Evolutionary conservation across 2,797 vertebrate genomes (phyloP).

Genomic region (Mallotus villosus): DNA sequence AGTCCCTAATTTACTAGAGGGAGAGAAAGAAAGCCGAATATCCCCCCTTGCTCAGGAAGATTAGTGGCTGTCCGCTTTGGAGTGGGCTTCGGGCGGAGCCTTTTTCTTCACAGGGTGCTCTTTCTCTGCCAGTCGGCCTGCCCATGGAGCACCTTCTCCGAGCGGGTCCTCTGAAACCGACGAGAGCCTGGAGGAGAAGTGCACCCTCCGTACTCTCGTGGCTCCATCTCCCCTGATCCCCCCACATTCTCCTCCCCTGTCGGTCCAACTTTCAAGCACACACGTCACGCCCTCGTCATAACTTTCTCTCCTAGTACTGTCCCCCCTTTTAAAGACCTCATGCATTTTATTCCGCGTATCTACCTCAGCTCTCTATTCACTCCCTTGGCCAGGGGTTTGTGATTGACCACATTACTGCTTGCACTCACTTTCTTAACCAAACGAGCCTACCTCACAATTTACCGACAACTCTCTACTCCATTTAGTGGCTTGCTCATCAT

Average conservation of each 20-base stretch:
- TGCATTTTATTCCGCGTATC: no score
- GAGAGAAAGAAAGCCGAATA: conserved; percentile 70
- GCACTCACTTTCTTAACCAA: conserved; percentile 56
- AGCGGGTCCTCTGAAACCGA: conserved; percentile 28
- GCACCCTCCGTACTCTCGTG: conserved; percentile 25
- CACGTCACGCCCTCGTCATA: conserved; percentile 26
- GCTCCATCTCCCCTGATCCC: not conserved
- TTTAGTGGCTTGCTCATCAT: conserved; percentile 12
- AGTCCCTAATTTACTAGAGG: conserved; percentile 76
- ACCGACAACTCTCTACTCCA: conserved; percentile 22
- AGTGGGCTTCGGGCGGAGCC: conserved; percentile 59
- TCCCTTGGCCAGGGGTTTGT: conserved; percentile 59
- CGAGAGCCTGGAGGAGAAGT: conserved; percentile 22
- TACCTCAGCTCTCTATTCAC: conserved; percentile 4
- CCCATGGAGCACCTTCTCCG: conserved; percentile 62
- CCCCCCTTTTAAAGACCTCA: no score
- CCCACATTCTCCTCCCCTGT: conserved; percentile 16
- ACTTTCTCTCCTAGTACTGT: conserved; percentile 64
- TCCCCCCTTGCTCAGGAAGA: conserved; percentile 81
- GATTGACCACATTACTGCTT: conserved; percentile 77
- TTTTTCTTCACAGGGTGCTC: conserved; percentile 74
- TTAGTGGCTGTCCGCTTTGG: conserved; percentile 79
- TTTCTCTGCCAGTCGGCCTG: conserved; percentile 75
- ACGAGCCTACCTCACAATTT: conserved; percentile 36
- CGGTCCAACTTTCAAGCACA: conserved; percentile 22